Conservation (phyloP, 2,797 vertebrate genomes). For the Chanos chanos region DNA sequence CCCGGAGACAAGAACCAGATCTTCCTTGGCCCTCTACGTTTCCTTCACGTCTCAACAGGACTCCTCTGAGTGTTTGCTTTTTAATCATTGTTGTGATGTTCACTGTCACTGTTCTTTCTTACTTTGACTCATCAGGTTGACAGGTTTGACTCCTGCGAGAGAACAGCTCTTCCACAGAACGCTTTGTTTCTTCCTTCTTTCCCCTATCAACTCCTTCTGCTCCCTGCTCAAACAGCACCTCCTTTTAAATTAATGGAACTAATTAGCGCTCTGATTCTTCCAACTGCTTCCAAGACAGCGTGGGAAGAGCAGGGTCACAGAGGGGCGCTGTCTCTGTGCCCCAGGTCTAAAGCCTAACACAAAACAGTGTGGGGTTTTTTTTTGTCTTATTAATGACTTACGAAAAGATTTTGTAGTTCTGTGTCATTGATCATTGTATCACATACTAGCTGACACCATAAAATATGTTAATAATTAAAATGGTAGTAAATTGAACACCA, state of each 20-base stretch:
- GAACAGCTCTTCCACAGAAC: constrained; percentile 15
- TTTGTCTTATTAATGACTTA: too few species aligned
- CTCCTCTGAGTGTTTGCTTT: constrained; percentile 9
- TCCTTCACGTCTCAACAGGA: constrained; percentile 10
- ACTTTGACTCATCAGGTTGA: constrained; percentile 36
- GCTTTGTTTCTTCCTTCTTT: constrained; percentile 22
- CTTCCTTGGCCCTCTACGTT: not conserved
- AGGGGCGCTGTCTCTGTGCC: not conserved
- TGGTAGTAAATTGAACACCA: too few species aligned
- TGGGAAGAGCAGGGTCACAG: constrained; percentile 2
- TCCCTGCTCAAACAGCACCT: constrained; percentile 24
- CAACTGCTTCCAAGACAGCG: constrained; percentile 18
- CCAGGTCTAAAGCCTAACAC: too few species aligned
- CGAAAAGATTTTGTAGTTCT: too few species aligned
- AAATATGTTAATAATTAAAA: too few species aligned
- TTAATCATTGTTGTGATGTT: constrained; percentile 28
- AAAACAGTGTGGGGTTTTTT: too few species aligned
- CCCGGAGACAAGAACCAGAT: constrained; percentile 17
- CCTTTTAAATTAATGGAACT: constrained; percentile 50
- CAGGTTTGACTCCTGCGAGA: constrained; percentile 24
- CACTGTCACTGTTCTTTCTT: constrained; percentile 13
- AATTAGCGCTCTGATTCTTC: constrained; percentile 50
- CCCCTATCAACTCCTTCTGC: constrained; percentile 24
- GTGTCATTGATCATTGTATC: too few species aligned
- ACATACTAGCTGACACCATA: too few species aligned